Conservation (phyloP, 2,888 invertebrate genomes). For the Boloria euphrosyne region DNA sequence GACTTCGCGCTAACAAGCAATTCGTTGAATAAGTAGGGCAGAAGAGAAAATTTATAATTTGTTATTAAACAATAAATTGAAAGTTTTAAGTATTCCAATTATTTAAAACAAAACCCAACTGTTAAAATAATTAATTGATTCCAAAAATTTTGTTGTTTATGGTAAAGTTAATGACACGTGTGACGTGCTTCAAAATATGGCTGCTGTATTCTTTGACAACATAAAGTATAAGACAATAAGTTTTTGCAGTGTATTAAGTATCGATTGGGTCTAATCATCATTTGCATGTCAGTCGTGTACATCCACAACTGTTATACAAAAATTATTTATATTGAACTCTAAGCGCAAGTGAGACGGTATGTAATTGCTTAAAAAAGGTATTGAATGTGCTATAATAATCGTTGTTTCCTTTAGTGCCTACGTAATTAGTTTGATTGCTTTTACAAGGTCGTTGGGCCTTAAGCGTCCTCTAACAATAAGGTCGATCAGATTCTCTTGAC, state of each 20-base stretch:
- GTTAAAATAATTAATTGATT: too few relatives aligned
- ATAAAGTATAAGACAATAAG: neutral
- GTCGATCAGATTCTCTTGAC: neutral
- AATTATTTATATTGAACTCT: neutral
- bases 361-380: neutral
- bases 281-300: slow-evolving; percentile 18
- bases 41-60: slow-evolving; percentile 14
- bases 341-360: neutral
- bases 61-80: neutral
- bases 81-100: too few relatives aligned
- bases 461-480: neutral
- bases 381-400: slow-evolving; percentile 11
- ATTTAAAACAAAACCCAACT: too few relatives aligned
- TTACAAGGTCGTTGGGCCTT: slow-evolving; percentile 10
- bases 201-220: neutral
- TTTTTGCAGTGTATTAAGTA: slow-evolving; percentile 11
- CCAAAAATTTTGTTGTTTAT: too few relatives aligned
- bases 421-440: slow-evolving; percentile 17
- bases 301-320: slow-evolving; percentile 13
- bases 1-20: slow-evolving; percentile 8
- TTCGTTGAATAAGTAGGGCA: slow-evolving; percentile 13
- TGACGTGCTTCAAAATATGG: neutral
- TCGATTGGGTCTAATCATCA: slow-evolving; percentile 22
- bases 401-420: slow-evolving; percentile 15
- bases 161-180: too few relatives aligned